phyloP scores from a whole-genome alignment of 2,113 vertebrate species.

The Sceloporus undulatus region DNA sequence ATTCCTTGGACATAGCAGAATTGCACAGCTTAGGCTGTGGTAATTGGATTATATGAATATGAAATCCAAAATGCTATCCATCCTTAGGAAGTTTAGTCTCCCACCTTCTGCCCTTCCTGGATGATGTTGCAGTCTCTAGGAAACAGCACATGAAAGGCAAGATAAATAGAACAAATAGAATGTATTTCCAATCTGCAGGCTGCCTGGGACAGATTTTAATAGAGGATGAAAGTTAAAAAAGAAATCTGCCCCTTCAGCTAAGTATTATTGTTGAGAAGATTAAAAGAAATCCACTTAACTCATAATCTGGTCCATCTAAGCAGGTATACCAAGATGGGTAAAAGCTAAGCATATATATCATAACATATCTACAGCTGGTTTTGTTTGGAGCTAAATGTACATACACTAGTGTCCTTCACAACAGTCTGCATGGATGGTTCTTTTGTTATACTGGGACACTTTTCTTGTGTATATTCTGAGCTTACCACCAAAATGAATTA shows the following conservation, averaged over 20 bases:
- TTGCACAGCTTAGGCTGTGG: constrained; percentile 57
- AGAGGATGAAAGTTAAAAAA: constrained; percentile 14
- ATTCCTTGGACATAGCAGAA: constrained; percentile 71
- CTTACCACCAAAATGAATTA: not conserved
- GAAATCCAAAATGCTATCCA: constrained; percentile 61
- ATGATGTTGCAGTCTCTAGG: constrained; percentile 60
- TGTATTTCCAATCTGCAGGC: constrained; percentile 2
- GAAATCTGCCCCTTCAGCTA: constrained; percentile 9
- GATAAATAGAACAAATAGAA: constrained; percentile 62
- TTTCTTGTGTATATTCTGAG: not conserved
- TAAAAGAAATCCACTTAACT: constrained; percentile 35
- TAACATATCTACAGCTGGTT: not conserved
- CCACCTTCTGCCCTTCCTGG: constrained; percentile 17
- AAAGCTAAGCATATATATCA: not conserved
- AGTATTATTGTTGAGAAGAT: constrained; percentile 54
- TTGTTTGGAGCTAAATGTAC: not conserved
- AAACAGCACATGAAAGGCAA: constrained; percentile 65
- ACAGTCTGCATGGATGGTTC: not conserved
- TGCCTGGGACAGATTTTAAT: constrained; percentile 46
- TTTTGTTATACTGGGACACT: not conserved
- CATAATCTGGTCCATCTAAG: not conserved
- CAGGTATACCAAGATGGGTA: constrained; percentile 1
- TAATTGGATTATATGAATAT: constrained; percentile 75
- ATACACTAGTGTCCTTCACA: not conserved
- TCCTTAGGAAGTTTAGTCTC: constrained; percentile 66